Evolutionary conservation across 2,888 invertebrate species (phyloP).

Genomic region (Philhelius pedissequus): DNA sequence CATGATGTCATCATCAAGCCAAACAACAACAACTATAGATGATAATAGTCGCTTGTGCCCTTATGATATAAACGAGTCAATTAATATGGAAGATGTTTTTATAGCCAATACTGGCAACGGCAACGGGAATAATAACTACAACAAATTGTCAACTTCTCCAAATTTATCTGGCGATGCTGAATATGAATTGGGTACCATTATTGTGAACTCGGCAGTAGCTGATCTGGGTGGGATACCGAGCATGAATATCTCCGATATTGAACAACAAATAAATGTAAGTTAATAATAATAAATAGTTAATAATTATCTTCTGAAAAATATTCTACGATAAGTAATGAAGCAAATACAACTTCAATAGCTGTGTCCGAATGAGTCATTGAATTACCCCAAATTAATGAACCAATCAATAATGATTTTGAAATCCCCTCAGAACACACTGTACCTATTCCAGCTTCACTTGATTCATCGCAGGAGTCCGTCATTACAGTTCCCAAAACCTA

Average conservation of each 20-base stretch:
- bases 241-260: constrained; percentile 31
- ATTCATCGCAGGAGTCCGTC: no score
- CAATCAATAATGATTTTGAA: no score
- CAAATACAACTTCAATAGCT: no score
- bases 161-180: constrained; percentile 12
- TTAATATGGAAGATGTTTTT: constrained; percentile 55
- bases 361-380: no score
- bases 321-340: no score
- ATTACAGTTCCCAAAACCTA: no score
- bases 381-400: no score
- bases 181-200: constrained; percentile 47
- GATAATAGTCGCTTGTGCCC: constrained; percentile 7
- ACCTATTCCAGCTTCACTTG: no score
- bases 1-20: neutral
- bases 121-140: neutral
- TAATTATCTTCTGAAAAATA: no score
- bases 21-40: neutral
- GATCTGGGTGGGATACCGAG: constrained; percentile 2
- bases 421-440: no score
- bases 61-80: constrained; percentile 48
- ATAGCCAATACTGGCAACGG: constrained; percentile 21
- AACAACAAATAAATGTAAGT: constrained; percentile 71
- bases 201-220: constrained; percentile 35
- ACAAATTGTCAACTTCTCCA: constrained; percentile 23
- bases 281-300: neutral